Conservation (phyloP, 2,797 vertebrate genomes). For the Hoplostethus mediterraneus region DNA sequence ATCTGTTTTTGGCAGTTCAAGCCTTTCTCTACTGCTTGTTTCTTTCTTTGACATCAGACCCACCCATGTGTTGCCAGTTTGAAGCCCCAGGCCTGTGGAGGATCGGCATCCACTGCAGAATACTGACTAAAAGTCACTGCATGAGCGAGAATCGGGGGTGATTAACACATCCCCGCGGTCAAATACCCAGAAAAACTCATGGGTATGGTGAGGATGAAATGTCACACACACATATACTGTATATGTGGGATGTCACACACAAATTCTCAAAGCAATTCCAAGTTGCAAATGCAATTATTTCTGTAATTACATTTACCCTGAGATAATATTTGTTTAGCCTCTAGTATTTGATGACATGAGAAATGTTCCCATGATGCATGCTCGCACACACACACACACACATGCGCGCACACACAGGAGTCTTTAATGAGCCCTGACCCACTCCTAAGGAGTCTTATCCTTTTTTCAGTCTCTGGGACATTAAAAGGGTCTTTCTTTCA, state of each 20-base stretch:
- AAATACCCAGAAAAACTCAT: slow-evolving; percentile 15
- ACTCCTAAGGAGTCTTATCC: slow-evolving; percentile 32
- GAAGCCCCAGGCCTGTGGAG: slow-evolving; percentile 12
- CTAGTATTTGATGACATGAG: not conserved
- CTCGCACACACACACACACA: slow-evolving; percentile 3
- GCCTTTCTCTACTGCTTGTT: slow-evolving; percentile 5
- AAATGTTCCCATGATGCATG: not conserved
- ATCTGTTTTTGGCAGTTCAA: slow-evolving; percentile 15
- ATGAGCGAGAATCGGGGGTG: slow-evolving; percentile 33
- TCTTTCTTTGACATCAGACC: slow-evolving; percentile 17
- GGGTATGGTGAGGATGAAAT: slow-evolving; percentile 23
- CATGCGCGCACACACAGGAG: slow-evolving; percentile 13
- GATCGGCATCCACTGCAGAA: slow-evolving; percentile 37
- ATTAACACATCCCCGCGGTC: slow-evolving; percentile 36
- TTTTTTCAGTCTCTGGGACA: slow-evolving; percentile 31
- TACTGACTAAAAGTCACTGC: slow-evolving; percentile 41
- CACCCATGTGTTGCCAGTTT: slow-evolving; percentile 42
- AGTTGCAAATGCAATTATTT: not conserved
- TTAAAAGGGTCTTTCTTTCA: slow-evolving; percentile 43
- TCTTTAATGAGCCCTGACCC: slow-evolving; percentile 46
- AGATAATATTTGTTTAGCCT: not conserved
- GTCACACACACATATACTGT: slow-evolving; percentile 22
- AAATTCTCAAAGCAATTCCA: no score
- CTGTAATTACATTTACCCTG: not conserved
- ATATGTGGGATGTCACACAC: slow-evolving; percentile 23